A percentile compares a stretch with the other conserved stretches of the same genome.
Evolutionary conservation across 1,140 invertebrate species (phyloP).

Genomic region (Mya arenaria): DNA sequence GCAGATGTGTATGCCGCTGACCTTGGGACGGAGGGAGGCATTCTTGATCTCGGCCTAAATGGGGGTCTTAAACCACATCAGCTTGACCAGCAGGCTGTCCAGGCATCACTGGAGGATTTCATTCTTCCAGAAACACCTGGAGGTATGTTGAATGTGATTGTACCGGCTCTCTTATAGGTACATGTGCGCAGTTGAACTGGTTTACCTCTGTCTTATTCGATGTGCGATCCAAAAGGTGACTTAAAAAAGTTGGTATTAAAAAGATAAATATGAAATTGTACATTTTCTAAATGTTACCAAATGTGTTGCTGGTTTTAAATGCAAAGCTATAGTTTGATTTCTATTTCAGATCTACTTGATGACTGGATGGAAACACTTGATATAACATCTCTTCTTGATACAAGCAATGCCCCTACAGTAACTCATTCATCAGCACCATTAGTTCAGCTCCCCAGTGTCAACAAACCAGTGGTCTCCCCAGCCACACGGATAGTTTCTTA

Average conservation of each 20-base stretch:
- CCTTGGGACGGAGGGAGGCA: slow-evolving; percentile 39
- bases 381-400: slow-evolving; percentile 20
- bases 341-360: slow-evolving; percentile 42
- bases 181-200: too few species aligned
- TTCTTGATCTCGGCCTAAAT: slow-evolving; percentile 42
- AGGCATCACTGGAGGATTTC: slow-evolving; percentile 43
- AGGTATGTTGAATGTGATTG: too few species aligned
- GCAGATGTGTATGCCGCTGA: slow-evolving; percentile 48
- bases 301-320: too few species aligned
- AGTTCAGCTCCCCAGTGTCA: neutral
- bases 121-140: slow-evolving; percentile 19
- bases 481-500: neutral
- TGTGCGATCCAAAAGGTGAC: too few species aligned
- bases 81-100: neutral
- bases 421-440: neutral
- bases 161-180: too few species aligned
- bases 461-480: neutral
- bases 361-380: slow-evolving; percentile 56
- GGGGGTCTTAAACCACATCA: slow-evolving; percentile 22
- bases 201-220: too few species aligned
- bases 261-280: too few species aligned
- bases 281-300: too few species aligned
- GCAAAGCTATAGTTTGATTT: too few species aligned
- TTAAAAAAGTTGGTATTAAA: too few species aligned
- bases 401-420: neutral